These are phyloP conservation scores for Thymelicus lineola DNA, from an alignment of 2,888 invertebrate genomes.

Conservation along the genomic window DNA sequence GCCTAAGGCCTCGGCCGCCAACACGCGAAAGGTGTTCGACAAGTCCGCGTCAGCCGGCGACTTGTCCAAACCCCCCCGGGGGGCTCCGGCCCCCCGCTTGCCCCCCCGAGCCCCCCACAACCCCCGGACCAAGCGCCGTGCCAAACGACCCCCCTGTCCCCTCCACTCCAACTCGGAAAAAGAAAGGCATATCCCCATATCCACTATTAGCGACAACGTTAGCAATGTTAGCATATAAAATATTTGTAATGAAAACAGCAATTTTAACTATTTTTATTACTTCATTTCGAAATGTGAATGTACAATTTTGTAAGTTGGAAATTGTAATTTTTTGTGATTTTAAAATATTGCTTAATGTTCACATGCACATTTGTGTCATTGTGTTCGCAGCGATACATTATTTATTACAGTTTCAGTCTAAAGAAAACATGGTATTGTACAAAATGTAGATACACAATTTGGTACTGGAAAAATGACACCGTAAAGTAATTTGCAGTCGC, in stretches of 20 bases:
- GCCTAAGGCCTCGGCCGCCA: conserved; percentile 68
- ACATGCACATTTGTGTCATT: background rate
- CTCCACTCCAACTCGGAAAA: conserved; percentile 61
- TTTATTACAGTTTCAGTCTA: background rate
- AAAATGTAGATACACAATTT: background rate
- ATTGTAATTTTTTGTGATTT: conserved; percentile 13
- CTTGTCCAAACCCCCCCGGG: conserved; percentile 52
- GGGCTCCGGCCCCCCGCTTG: conserved; percentile 42
- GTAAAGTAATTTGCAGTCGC: too few relatives aligned
- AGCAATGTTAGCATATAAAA: conserved; percentile 75
- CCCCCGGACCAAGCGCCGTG: conserved; percentile 48
- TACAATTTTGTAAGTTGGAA: conserved; percentile 7
- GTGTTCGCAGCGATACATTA: background rate
- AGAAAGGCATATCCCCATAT: conserved; percentile 54
- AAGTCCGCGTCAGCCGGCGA: conserved; percentile 65
- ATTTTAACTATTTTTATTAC: conserved; percentile 2
- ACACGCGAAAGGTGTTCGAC: conserved; percentile 67
- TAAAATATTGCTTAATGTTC: background rate
- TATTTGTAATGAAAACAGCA: background rate
- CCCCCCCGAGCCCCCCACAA: conserved; percentile 43
- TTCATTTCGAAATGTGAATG: background rate
- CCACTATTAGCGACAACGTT: conserved; percentile 75
- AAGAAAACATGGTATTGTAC: background rate
- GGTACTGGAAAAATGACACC: too few relatives aligned
- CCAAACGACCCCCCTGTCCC: conserved; percentile 66